These are phyloP conservation scores for Corydoras maculifer DNA, from an alignment of 2,113 vertebrate genomes.

Conservation along the genomic window DNA sequence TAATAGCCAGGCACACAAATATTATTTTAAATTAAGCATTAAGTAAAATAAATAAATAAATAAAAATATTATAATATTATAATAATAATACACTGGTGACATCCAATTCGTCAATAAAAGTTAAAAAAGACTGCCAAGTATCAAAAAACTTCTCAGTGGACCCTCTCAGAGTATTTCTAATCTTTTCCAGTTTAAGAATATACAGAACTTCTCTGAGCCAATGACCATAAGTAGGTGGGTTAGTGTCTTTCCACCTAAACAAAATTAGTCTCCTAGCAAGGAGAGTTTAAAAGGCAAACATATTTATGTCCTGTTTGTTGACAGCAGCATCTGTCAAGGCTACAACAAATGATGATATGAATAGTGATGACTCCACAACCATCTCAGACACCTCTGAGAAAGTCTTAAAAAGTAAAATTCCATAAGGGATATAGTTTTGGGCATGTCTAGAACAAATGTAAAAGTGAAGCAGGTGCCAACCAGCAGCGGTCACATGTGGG, in stretches of 20 bases:
- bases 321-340: neutral
- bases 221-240: neutral
- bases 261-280: slow-evolving; percentile 1
- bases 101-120: no score
- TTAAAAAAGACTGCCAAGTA: no score
- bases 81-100: no score
- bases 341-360: slow-evolving; percentile 10
- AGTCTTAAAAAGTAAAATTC: neutral
- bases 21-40: no score
- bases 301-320: no score
- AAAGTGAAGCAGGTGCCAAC: slow-evolving; percentile 12
- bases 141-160: no score
- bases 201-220: no score
- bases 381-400: neutral
- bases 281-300: neutral
- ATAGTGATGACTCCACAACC: slow-evolving; percentile 1
- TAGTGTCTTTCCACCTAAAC: neutral
- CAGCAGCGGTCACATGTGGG: slow-evolving; percentile 21
- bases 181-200: no score
- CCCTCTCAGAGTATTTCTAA: no score
- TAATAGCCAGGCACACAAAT: no score
- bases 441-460: slow-evolving; percentile 15
- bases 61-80: no score
- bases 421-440: slow-evolving; percentile 9
- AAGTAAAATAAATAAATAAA: no score